These are phyloP conservation scores for Cyprinus carpio DNA, from an alignment of 2,113 vertebrate species.

Conservation along the genomic window DNA sequence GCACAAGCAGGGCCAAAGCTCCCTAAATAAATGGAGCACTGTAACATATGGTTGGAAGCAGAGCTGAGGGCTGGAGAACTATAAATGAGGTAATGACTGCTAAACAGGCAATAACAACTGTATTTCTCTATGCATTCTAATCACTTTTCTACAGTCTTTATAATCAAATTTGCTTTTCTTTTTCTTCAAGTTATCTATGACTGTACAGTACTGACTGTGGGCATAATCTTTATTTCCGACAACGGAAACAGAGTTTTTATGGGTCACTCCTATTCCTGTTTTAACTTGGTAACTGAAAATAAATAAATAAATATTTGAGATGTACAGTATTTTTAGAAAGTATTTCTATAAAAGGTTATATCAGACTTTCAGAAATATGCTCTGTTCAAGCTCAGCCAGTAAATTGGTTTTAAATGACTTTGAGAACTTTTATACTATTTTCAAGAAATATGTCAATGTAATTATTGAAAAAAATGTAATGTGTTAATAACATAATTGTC, in stretches of 20 bases:
- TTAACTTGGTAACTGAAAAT: not conserved
- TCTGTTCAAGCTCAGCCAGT: too few relatives aligned
- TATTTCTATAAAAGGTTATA: not conserved
- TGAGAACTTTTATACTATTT: too few relatives aligned
- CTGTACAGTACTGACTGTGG: not conserved
- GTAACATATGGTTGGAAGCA: slow-evolving; percentile 20
- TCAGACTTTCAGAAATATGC: not conserved
- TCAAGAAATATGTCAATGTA: too few relatives aligned
- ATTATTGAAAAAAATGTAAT: too few relatives aligned
- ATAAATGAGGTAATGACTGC: slow-evolving; percentile 39
- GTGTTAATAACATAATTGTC: too few relatives aligned
- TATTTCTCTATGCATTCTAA: slow-evolving; percentile 24
- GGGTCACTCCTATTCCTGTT: not conserved
- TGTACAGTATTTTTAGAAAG: not conserved
- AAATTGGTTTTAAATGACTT: too few relatives aligned
- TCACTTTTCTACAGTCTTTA: slow-evolving; percentile 1
- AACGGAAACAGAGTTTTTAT: not conserved
- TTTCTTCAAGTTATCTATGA: not conserved
- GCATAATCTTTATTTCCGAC: too few relatives aligned
- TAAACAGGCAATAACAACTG: slow-evolving; percentile 40
- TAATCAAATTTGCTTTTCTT: slow-evolving; percentile 1
- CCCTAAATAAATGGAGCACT: slow-evolving; percentile 33
- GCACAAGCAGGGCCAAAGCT: slow-evolving; percentile 10
- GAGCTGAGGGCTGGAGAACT: slow-evolving; percentile 1
- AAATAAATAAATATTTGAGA: not conserved